phyloP scores from a whole-genome alignment of 2,797 vertebrate species.

The Semotilus atromaculatus region DNA sequence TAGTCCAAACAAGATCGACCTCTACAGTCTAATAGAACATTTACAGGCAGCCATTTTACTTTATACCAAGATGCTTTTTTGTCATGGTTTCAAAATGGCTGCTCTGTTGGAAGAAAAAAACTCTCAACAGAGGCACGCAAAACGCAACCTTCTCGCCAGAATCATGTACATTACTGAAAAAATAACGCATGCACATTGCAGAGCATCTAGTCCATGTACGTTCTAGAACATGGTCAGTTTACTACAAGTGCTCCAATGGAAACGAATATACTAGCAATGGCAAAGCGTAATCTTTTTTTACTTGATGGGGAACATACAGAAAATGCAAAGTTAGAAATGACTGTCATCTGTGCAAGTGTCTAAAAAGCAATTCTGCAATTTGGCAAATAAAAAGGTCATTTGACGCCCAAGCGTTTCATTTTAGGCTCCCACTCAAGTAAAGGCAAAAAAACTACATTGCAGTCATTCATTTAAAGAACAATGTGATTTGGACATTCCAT shows the following conservation, averaged over 20 bases:
- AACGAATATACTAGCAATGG: not conserved
- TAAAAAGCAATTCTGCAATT: not conserved
- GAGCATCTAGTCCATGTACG: not conserved
- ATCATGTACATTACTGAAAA: conserved; percentile 16
- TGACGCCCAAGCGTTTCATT: not conserved
- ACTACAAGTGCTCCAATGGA: not conserved
- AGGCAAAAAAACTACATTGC: not conserved
- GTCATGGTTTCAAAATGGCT: conserved; percentile 60
- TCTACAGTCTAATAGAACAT: conserved; percentile 4
- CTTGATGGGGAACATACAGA: not conserved
- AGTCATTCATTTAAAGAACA: not conserved
- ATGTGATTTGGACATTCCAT: not conserved
- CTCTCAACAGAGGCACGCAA: not conserved
- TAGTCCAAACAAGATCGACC: not conserved
- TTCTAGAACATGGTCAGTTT: not conserved
- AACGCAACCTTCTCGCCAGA: conserved; percentile 45
- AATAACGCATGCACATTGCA: not conserved
- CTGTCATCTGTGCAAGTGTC: not conserved
- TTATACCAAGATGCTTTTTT: conserved; percentile 33
- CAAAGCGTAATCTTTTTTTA: not conserved
- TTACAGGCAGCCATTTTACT: conserved; percentile 61
- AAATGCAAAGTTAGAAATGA: not conserved
- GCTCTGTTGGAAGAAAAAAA: conserved; percentile 45
- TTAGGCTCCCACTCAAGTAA: not conserved
- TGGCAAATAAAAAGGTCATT: not conserved